phyloP scores from a whole-genome alignment of 2,797 vertebrate genomes.

The Pantherophis alleghaniensis region DNA sequence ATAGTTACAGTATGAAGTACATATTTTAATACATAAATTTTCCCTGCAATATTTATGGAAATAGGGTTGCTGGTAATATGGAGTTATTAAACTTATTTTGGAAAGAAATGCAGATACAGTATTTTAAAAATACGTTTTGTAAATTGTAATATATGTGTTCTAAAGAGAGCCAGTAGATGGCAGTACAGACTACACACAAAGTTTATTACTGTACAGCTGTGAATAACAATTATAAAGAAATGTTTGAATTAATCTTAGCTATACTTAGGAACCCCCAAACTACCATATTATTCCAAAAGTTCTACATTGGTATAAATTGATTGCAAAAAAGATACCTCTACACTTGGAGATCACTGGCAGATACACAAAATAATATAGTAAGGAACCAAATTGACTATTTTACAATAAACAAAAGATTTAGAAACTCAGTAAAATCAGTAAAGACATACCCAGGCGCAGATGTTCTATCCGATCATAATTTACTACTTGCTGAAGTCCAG shows the following conservation, averaged over 20 bases:
- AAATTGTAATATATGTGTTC: not conserved
- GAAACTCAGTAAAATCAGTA: too few species aligned
- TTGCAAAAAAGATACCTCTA: too few species aligned
- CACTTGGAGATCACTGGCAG: too few species aligned
- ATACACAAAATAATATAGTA: too few species aligned
- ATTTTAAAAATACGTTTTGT: not conserved
- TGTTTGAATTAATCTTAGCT: constrained; percentile 55
- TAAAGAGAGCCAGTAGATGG: constrained; percentile 68
- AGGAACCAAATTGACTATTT: too few species aligned
- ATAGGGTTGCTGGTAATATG: not conserved
- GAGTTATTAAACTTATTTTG: not conserved
- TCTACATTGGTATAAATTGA: constrained; percentile 49
- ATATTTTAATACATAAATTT: not conserved
- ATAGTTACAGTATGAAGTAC: not conserved
- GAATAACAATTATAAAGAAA: constrained; percentile 64
- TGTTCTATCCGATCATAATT: too few species aligned
- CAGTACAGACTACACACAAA: constrained; percentile 57
- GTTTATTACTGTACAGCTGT: constrained; percentile 26
- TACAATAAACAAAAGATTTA: too few species aligned
- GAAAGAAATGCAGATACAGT: not conserved
- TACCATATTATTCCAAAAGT: constrained; percentile 57
- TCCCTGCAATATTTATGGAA: not conserved
- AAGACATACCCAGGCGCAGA: too few species aligned
- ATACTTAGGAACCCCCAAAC: constrained; percentile 59
- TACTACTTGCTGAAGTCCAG: too few species aligned